A percentile compares a stretch with the other conserved stretches of the same genome.
Conservation (phyloP, 2,888 invertebrate genomes). For the Meliscaeva auricollis region DNA sequence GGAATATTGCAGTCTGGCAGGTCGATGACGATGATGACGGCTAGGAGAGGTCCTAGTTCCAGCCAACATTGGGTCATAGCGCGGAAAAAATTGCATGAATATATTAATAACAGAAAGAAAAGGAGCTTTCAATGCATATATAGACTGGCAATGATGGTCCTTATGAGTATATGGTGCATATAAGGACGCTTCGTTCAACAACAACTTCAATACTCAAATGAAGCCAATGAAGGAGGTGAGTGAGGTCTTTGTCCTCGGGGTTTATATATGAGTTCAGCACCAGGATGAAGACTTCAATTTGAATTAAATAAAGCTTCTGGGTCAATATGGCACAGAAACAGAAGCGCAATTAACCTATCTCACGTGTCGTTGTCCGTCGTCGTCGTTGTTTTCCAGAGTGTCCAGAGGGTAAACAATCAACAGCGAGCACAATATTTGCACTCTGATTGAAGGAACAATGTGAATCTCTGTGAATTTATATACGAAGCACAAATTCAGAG, state of each 20-base stretch:
- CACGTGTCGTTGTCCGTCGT: background rate
- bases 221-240: background rate
- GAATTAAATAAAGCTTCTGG: constrained; percentile 43
- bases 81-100: constrained; percentile 26
- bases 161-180: constrained; percentile 11
- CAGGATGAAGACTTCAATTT: constrained; percentile 38
- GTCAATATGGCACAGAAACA: constrained; percentile 25
- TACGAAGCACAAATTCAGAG: background rate
- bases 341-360: constrained; percentile 28
- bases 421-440: constrained; percentile 24
- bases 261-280: constrained; percentile 1
- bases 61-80: background rate
- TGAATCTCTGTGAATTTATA: background rate
- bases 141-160: constrained; percentile 1
- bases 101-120: constrained; percentile 33
- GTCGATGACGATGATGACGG: background rate
- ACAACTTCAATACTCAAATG: constrained; percentile 12
- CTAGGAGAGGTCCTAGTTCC: background rate
- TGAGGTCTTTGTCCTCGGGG: constrained; percentile 9
- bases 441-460: constrained; percentile 11
- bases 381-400: background rate
- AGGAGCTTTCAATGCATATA: too few species aligned
- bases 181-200: background rate
- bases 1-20: constrained; percentile 39
- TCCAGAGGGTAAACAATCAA: constrained; percentile 20